Conservation (phyloP, 2,113 vertebrate species). For the Tyto alba region DNA sequence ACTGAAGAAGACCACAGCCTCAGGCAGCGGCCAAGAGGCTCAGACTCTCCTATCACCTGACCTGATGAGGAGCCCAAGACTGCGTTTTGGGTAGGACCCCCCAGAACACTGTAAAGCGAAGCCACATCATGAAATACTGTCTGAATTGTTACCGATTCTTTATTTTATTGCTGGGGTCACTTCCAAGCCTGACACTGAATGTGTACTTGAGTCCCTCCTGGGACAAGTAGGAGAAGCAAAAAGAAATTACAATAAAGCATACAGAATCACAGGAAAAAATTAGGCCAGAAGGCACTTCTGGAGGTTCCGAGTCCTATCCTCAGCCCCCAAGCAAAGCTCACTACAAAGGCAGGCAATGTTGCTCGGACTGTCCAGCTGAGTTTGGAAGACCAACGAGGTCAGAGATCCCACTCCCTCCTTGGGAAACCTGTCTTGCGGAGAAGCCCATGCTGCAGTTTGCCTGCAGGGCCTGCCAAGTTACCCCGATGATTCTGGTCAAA, state of each 20-base stretch:
- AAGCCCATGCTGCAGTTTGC: not conserved
- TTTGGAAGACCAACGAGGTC: accelerated
- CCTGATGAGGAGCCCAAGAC: not conserved
- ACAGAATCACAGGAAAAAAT: not conserved
- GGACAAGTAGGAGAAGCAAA: not conserved
- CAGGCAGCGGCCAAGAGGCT: not conserved
- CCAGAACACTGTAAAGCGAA: not conserved
- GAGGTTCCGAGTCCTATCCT: not conserved
- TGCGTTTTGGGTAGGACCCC: not conserved
- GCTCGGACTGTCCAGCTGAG: not conserved
- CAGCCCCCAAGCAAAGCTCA: not conserved
- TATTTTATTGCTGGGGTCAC: not conserved
- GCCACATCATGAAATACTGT: not conserved
- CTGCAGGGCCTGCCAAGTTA: not conserved
- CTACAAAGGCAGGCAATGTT: not conserved
- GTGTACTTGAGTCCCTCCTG: not conserved
- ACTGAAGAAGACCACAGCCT: not conserved
- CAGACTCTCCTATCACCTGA: not conserved
- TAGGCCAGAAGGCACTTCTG: not conserved
- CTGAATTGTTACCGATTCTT: not conserved
- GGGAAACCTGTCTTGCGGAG: not conserved
- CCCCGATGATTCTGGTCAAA: not conserved
- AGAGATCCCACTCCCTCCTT: not conserved
- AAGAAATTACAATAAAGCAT: not conserved
- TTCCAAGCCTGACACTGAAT: not conserved